Base-by-base conservation (phyloP, 2,797 vertebrate genomes). In the Darevskia mixta region DNA sequence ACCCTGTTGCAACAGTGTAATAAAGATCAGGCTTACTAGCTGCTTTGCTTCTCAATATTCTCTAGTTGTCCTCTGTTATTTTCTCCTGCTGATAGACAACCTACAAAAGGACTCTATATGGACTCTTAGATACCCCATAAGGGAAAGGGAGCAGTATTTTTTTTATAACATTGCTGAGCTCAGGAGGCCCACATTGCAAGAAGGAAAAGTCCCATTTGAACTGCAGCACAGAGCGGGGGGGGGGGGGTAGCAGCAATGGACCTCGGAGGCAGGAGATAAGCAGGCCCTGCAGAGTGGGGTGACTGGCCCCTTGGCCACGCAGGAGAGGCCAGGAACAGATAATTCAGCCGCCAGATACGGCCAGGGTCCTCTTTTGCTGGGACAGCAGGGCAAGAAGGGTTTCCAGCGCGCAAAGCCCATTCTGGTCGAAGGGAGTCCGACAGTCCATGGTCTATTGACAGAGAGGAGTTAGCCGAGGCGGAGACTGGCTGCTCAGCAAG, bases 361-460 rank as follows among this genome's bases (percentile, higher is more conserved):
- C 78, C 85, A 58, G 17, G 78, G 77, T 86, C 66, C 85, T 86
- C 45, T 35, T n/a, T 6, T 9, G 66, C 45, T 72, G 17, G 67
- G 49, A 81, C 49, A 75, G 79, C 69, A 66, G 35, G 43, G 55
- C 35, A 73, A 43, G 49, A 25, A 41, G 38, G 69, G 7, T 41
- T 25, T 38, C 78, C 25, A 18, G 17, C 23, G 13, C 64, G 3
- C 25, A 6, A 58, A 49, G 18, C 61, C 75, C 5, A 10, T 32
- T 64, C 11, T 32, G 45, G 64, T 55, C 79, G 17, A 32, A 18
- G 5, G 2, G 69, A 58, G 79, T 76, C 23, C 79, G 71, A 76
- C 79, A 87, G 86, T 82, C 86, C 79, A 82, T 25, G 1, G 38
- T 82, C 79, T 87, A 66, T 82, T 87, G 86, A 87, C 86, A 76